Evolutionary conservation across 2,113 vertebrate genomes (phyloP), one percentile per base, ranked within the genome.

Genomic region (Thymallus thymallus): DNA sequence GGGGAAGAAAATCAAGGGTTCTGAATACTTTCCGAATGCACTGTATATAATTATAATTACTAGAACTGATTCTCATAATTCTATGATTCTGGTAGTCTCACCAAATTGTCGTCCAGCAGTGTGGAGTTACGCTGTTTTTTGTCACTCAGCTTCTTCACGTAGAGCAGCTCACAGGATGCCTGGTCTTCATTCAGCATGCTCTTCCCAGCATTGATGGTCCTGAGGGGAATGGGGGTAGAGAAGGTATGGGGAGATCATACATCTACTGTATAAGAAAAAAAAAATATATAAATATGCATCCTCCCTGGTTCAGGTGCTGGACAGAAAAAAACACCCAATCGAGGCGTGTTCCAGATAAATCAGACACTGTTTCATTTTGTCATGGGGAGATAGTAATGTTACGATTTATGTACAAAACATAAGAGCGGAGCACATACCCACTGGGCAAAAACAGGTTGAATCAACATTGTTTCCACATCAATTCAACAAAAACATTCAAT

Each of bases 151-250:
- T 91, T 94, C 90, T 92, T 96, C 88, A 98, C 93, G 48, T 92
- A 94, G 80, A 99, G 89, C 80, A 96, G 94, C 83, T 99, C 96
- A 18, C 96, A 97, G 14, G 94, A 95, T 0, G 96, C 98, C 92
- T 99, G 97, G 90, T 99, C 98, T 84, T 99, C 98, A 0, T 99
- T 99, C 90, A 98, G 93, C 88, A 96, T 95, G 90, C 98, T 99
- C 91, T 99, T 99, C 68, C 98, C 98, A 0, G 97, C 96, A 23
- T 99, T 99, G 86, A 98, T 97, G 87, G 98, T 97, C 92, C 97
- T 99, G 92, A 62, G 12, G 71, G 74, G 72, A 63, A 68, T 3
- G 69, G 61, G 81, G 0, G 69, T 1, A 46, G 76, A 24, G 71
- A 5, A 73, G 2, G 74, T 20, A 73, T 1, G 68, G 32, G 45